Evolutionary conservation across 2,888 invertebrate genomes (phyloP).

Genomic region (Pyrgus malvae): DNA sequence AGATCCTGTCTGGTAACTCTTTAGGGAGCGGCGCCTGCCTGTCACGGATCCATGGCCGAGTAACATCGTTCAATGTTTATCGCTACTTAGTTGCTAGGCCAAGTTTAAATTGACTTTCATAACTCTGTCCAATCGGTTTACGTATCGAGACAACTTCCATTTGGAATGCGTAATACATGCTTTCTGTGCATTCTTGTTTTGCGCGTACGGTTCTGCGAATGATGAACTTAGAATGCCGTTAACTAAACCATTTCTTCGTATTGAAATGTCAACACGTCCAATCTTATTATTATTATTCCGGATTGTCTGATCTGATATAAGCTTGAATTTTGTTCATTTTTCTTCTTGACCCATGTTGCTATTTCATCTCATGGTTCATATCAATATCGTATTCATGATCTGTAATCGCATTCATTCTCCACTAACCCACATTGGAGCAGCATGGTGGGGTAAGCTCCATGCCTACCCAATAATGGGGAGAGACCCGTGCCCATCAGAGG

Average conservation of each 20-base stretch:
- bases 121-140: constrained; percentile 23
- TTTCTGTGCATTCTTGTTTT: constrained; percentile 9
- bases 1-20: constrained; percentile 53
- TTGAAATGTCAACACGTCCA: too few species aligned
- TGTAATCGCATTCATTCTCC: too few species aligned
- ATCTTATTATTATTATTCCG: too few species aligned
- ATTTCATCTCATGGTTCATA: too few species aligned
- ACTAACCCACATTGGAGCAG: too few species aligned
- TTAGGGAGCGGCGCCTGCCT: constrained; percentile 43
- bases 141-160: constrained; percentile 12
- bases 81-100: constrained; percentile 21
- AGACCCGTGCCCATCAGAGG: too few species aligned
- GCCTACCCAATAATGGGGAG: too few species aligned
- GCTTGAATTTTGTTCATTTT: too few species aligned
- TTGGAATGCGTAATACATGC: constrained; percentile 16
- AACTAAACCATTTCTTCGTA: background rate
- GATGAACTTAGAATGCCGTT: background rate
- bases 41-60: constrained; percentile 52
- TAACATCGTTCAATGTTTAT: constrained; percentile 51
- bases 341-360: too few species aligned
- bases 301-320: too few species aligned
- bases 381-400: too few species aligned
- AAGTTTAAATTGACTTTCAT: constrained; percentile 26
- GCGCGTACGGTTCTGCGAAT: background rate
- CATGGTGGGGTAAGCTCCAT: too few species aligned